Base-by-base conservation (phyloP, 2,888 invertebrate genomes). In the Sarcophaga carnaria region DNA sequence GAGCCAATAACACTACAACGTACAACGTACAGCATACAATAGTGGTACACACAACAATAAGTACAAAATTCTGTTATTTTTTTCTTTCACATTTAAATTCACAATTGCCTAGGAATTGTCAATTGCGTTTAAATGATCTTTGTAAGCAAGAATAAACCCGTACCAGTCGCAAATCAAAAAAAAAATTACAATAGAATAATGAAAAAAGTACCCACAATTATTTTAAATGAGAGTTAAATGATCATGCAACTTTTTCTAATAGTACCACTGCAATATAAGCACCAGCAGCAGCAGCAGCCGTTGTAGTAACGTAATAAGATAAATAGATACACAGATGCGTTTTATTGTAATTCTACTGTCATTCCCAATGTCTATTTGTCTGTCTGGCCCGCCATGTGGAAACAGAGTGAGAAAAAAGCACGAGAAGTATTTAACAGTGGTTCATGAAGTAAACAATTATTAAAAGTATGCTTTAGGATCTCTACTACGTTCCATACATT, bases 191-290 rank as follows among this genome's bases (percentile, higher is more conserved):
- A 75, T 49, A 59, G 69, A 74, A 74, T 63, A 8, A 54, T 67
- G 25, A 63, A 66, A 54, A 60, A 64, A 79, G 59, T 81, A 81
- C 71, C 60, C 78, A 84, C 86, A 86, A 83, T 86, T 86, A 86
- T 86, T 83, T 86, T 79, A 75, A 86, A 86, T 86, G 49, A 49
- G 75, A 79, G 22, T 86, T 86, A 80, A 86, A 67, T 69, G 80
- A 83, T 86, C 86, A 76, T 86, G 83, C 79, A 81, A 78, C 54
- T 37, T 54, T 20, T 75, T 72, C 17, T 54, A 72, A 22, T 45
- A 54, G 45, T 62, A 60, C 45, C 63, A 47, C 22, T 70, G 45
- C n/a, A 54, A 59, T 74, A 54, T 14, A 67, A 49, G 11, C 37
- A 37, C 8, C 27, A 64, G 27, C 27, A 37, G 54, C 27, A 64